Base-by-base conservation (phyloP, 2,888 invertebrate species). In the Cephus sareptanus region DNA sequence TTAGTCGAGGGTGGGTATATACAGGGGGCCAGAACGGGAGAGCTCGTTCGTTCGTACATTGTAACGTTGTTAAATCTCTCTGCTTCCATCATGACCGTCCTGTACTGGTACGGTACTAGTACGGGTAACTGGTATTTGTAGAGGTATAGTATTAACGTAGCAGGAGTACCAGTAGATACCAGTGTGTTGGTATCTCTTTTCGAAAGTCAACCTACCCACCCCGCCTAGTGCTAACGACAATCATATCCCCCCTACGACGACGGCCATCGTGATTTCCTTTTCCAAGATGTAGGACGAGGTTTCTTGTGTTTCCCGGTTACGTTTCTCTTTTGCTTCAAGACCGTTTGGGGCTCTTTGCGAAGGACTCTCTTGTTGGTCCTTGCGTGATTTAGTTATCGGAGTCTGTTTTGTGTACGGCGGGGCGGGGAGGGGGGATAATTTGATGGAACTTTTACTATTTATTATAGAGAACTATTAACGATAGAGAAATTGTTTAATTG, bases 51-150 rank as follows among this genome's bases (percentile, higher is more conserved):
- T 84, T 86, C 87, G 86, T 87, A 88, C 86, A 89, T 89, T 89
- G 88, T 87, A 89, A 89, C 90, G 88, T 89, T 90, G 89, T 90
- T 89, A 89, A 89, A 88, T 89, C 88, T 88, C 88, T 82, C 85
- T 86, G 85, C 86, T 88, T 90, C 89, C 87, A 89, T 89, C 88
- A 88, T 82, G 88, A 87, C 84, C 87, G 83, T 83, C 81, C 78
- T 79, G 75, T n/a, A 77, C 79, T 37, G 73, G 56, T 23, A 56
- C 56, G 56, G 40, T 15, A 6, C 40, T 40, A 15, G 40, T 40
- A 40, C 40, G 56, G 23, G 56, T 56, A 56, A 23, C 56, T 56
- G 56, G 23, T 56, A 56, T 56, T 23, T 56, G 56, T 56, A 56
- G 56, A 9, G 23, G 56, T 56, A 23, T 9, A 23, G 56, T 23